Evolutionary conservation across 2,113 vertebrate species (phyloP).

Genomic region (Ramphastos sulfuratus): DNA sequence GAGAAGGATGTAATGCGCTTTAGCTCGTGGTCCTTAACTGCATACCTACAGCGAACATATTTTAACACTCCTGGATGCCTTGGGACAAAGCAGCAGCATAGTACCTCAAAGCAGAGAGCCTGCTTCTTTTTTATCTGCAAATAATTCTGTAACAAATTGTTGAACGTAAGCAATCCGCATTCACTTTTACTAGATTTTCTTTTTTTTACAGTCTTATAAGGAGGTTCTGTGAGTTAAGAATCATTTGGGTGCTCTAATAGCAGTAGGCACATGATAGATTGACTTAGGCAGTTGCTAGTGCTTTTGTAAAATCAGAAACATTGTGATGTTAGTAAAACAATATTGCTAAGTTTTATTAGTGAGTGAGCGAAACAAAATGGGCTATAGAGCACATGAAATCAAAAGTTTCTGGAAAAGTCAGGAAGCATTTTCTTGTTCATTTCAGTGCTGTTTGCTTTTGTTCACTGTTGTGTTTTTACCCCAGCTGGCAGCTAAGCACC

Average conservation of each 20-base stretch:
- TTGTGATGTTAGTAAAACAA: not conserved
- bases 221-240: not conserved
- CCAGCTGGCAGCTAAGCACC: not conserved
- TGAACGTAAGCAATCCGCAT: not conserved
- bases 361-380: not conserved
- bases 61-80: not conserved
- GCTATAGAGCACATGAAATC: not conserved
- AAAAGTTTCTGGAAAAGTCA: not conserved
- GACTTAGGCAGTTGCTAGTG: not conserved
- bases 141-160: not conserved
- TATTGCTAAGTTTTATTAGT: not conserved
- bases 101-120: not conserved
- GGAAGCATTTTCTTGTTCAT: not conserved
- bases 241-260: not conserved
- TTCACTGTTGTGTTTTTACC: not conserved
- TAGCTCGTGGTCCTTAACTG: not conserved
- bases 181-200: not conserved
- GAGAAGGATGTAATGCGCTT: not conserved
- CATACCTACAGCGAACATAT: not conserved
- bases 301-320: not conserved
- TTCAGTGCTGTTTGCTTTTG: not conserved
- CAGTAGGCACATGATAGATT: not conserved
- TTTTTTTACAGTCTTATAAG: not conserved
- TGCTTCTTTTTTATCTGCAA: not conserved
- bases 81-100: not conserved